phyloP scores from a whole-genome alignment of 2,888 invertebrate genomes.

The Lottia scabra region DNA sequence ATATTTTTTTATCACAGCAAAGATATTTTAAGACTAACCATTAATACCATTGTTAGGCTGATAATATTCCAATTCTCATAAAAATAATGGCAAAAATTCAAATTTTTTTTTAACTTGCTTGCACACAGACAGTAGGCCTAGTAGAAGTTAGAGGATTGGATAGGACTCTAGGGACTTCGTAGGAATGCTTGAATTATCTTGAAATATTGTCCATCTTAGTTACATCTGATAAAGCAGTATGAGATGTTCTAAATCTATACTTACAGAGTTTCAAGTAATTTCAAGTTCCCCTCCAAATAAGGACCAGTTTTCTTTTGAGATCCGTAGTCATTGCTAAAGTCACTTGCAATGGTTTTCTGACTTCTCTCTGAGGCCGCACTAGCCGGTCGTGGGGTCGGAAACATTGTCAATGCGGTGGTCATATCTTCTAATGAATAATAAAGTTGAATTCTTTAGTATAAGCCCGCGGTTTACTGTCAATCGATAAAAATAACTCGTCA shows the following conservation, averaged over 20 bases:
- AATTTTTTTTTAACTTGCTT: no score
- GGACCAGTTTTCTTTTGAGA: constrained; percentile 28
- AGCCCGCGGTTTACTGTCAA: neutral
- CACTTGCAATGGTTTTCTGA: neutral
- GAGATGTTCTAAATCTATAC: constrained; percentile 7
- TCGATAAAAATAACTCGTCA: constrained; percentile 19
- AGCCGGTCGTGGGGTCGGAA: neutral
- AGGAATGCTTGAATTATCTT: no score
- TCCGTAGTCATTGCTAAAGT: constrained; percentile 3
- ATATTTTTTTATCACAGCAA: no score
- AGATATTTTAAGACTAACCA: no score
- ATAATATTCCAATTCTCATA: no score
- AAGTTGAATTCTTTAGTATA: neutral
- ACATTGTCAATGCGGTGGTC: neutral
- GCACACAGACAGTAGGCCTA: no score
- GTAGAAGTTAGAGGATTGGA: no score
- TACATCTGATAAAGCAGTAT: neutral
- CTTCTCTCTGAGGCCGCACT: constrained; percentile 11
- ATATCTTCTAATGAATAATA: neutral
- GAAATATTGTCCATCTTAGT: neutral
- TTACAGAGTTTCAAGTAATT: constrained; percentile 38
- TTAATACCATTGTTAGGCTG: no score
- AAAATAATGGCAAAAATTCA: no score
- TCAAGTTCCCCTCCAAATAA: constrained; percentile 42
- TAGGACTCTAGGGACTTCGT: no score